Base-by-base conservation (phyloP, 2,113 vertebrate species). In the Halcyon malimbica region DNA sequence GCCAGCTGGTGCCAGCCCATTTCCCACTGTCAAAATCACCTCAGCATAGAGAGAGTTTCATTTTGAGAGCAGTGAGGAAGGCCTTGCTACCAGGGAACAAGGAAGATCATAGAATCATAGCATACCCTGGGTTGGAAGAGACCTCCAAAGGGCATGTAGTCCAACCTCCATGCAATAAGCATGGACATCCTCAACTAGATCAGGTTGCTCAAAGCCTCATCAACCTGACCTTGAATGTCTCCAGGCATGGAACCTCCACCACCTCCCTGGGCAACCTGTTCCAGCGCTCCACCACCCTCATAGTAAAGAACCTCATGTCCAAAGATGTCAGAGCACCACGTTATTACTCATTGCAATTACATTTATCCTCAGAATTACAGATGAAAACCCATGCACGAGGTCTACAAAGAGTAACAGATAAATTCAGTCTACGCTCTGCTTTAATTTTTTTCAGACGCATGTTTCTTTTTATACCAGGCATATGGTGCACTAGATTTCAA, bases 401-500 rank as follows among this genome's bases (percentile, higher is more conserved):
- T 46, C 96, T 87, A 29, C 29, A 21, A 67, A 85, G 89, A 94
- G 83, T 73, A 94, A 71, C 51, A 83, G 76, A 95, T 81, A 96
- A 93, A 94, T 85, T 79, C 73, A 81, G 48, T 28, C 89, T 57
- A n/a, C 70, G n/a, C 53, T 71, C 33, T 54, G 64, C 83, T 87
- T 96, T 92, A 84, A 87, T 94, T 96, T 91, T 91, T 92, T 91
- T 87, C 91, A 73, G 77, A 92, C 76, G 41, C 87, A 88, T 63
- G 62, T 96, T 92, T 93, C 92, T 83, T 95, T 97, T 94, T 88
- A 87, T 90, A 88, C 60, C 83, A 85, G 92, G 90, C 95, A 96
- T 93, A 97, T 95, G 92, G 95, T 64, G 75, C 81, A 53, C 82
- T 94, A 94, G 81, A 94, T 97, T 96, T 89, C 87, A 35, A 96